These are phyloP conservation scores for Troglohyphantes excavatus DNA, from an alignment of 2,888 invertebrate genomes.

Conservation along the genomic window DNA sequence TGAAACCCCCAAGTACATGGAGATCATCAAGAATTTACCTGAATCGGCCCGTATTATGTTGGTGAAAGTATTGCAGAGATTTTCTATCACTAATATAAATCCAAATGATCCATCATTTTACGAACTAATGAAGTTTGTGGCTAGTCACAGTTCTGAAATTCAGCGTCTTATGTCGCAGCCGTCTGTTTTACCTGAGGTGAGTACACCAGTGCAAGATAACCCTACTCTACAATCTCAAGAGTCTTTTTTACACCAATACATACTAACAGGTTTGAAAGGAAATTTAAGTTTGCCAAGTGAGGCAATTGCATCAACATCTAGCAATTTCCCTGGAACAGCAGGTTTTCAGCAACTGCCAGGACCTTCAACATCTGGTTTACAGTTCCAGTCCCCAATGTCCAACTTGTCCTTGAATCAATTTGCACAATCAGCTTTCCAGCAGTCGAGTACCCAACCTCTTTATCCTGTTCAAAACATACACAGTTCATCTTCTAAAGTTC, in stretches of 20 bases:
- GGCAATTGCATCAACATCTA: not conserved
- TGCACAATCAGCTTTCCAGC: not conserved
- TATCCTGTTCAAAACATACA: not conserved
- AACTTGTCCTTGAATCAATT: not conserved
- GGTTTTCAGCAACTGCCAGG: not conserved
- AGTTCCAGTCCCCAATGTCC: not conserved
- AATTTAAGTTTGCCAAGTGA: not conserved
- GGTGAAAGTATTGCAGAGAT: conserved; percentile 36
- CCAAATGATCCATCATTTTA: conserved; percentile 29
- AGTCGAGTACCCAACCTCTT: not conserved
- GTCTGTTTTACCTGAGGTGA: not conserved
- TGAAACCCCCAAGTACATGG: not conserved
- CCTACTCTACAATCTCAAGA: not conserved
- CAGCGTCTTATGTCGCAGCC: conserved; percentile 18
- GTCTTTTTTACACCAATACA: conserved; percentile 12
- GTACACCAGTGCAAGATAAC: not conserved
- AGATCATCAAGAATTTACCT: conserved; percentile 37
- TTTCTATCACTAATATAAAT: conserved; percentile 18
- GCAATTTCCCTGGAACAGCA: not conserved
- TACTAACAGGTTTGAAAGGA: conserved; percentile 9
- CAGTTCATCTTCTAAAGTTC: not conserved
- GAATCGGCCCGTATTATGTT: conserved; percentile 30
- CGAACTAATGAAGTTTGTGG: conserved; percentile 52
- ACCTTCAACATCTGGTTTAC: not conserved
- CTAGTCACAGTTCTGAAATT: conserved; percentile 29